Evolutionary conservation across 1,140 invertebrate species (phyloP).

Genomic region (Diorhabda elongata): DNA sequence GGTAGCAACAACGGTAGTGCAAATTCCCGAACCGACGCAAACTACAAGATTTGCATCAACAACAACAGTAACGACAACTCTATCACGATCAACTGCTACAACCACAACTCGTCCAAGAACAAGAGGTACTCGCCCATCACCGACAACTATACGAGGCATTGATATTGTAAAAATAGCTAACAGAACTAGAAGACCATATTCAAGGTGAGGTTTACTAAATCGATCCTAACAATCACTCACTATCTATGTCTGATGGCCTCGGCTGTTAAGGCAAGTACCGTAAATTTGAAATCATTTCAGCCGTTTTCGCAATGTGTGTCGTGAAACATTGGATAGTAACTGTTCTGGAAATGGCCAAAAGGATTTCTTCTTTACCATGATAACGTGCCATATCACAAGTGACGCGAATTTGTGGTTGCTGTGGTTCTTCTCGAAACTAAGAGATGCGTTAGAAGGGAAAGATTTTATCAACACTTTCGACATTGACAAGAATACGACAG

Average conservation of each 20-base stretch:
- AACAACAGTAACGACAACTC: constrained; percentile 22
- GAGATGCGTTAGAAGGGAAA: too few relatives aligned
- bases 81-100: not conserved
- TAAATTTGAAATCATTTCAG: too few relatives aligned
- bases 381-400: not conserved
- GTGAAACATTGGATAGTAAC: too few relatives aligned
- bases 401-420: too few relatives aligned
- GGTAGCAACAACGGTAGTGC: constrained; percentile 36
- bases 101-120: constrained; percentile 38
- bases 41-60: constrained; percentile 20
- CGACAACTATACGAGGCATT: constrained; percentile 43
- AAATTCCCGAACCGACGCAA: constrained; percentile 21
- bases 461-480: too few relatives aligned
- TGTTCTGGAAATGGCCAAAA: too few relatives aligned
- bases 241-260: too few relatives aligned
- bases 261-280: too few relatives aligned
- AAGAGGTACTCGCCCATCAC: constrained; percentile 43
- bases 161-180: constrained; percentile 37
- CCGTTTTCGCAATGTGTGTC: too few relatives aligned
- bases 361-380: not conserved
- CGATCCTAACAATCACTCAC: too few relatives aligned
- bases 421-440: too few relatives aligned
- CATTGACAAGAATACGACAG: too few relatives aligned
- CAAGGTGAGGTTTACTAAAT: not conserved
- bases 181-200: constrained; percentile 24